These are phyloP conservation scores for Nomada lathburiana DNA, from an alignment of 2,888 invertebrate species.

Conservation along the genomic window DNA sequence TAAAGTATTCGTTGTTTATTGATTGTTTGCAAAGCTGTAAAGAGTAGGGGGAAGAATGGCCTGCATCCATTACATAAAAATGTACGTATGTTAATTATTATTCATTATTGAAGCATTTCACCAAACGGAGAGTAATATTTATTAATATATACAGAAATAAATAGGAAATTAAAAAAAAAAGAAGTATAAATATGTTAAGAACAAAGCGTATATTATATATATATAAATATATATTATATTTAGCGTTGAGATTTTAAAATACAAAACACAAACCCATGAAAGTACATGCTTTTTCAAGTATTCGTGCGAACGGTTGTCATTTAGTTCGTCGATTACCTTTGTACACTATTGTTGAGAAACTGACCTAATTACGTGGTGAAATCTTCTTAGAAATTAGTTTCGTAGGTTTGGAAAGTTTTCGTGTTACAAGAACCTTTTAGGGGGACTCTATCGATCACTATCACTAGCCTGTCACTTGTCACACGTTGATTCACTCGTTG, in stretches of 20 bases:
- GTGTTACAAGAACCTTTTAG: constrained; percentile 31
- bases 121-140: constrained; percentile 69
- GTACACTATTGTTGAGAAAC: constrained; percentile 33
- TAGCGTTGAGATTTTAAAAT: constrained; percentile 80
- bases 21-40: constrained; percentile 66
- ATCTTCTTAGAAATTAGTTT: constrained; percentile 25
- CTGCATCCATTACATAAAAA: constrained; percentile 60
- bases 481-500: constrained; percentile 15
- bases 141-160: constrained; percentile 58
- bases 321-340: constrained; percentile 63
- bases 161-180: constrained; percentile 62
- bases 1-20: constrained; percentile 65
- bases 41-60: constrained; percentile 27
- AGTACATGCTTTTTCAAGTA: constrained; percentile 82
- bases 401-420: constrained; percentile 15
- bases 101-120: constrained; percentile 76
- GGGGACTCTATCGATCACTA: constrained; percentile 15
- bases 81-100: constrained; percentile 65
- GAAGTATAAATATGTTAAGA: constrained; percentile 69
- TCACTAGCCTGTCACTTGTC: not conserved
- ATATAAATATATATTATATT: constrained; percentile 73
- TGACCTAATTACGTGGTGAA: constrained; percentile 6
- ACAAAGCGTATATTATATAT: constrained; percentile 70
- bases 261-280: constrained; percentile 84
- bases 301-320: constrained; percentile 67